Conservation (phyloP, 2,113 vertebrate genomes). For the Ursus arctos region DNA sequence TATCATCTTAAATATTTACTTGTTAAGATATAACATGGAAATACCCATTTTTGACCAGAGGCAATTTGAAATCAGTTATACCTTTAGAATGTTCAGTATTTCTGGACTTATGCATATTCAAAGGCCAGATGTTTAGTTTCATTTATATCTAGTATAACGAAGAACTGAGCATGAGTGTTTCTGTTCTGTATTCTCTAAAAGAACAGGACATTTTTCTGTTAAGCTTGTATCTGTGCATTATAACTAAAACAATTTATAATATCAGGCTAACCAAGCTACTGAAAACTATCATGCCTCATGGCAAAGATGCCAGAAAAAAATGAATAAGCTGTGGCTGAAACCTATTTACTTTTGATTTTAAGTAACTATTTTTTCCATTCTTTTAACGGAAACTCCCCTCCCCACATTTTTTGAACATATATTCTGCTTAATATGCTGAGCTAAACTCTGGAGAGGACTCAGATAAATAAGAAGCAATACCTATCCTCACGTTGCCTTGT, state of each 20-base stretch:
- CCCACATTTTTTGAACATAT: not conserved
- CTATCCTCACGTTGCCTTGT: slow-evolving; percentile 19
- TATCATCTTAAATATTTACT: not conserved
- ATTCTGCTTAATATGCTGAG: slow-evolving; percentile 28
- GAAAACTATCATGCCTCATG: not conserved
- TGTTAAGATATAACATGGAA: slow-evolving; percentile 48
- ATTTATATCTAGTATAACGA: not conserved
- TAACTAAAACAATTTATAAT: slow-evolving; percentile 6
- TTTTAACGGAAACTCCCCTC: not conserved
- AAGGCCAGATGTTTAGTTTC: slow-evolving; percentile 23
- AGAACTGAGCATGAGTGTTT: not conserved
- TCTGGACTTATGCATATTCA: not conserved
- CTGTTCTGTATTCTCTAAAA: not conserved
- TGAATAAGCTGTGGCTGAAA: slow-evolving; percentile 37
- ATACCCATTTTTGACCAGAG: not conserved
- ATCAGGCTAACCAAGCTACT: slow-evolving; percentile 29
- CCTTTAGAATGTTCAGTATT: slow-evolving; percentile 19
- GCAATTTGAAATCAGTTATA: slow-evolving; percentile 40
- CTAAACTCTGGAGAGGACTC: slow-evolving; percentile 27
- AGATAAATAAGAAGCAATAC: slow-evolving; percentile 18
- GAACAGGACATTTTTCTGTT: not conserved
- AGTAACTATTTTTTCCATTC: not conserved
- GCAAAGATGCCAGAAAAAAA: slow-evolving; percentile 40
- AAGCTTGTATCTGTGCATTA: not conserved
- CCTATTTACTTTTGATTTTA: not conserved